Evolutionary conservation across 2,888 invertebrate genomes (phyloP).

Genomic region (Anorthoa munda): DNA sequence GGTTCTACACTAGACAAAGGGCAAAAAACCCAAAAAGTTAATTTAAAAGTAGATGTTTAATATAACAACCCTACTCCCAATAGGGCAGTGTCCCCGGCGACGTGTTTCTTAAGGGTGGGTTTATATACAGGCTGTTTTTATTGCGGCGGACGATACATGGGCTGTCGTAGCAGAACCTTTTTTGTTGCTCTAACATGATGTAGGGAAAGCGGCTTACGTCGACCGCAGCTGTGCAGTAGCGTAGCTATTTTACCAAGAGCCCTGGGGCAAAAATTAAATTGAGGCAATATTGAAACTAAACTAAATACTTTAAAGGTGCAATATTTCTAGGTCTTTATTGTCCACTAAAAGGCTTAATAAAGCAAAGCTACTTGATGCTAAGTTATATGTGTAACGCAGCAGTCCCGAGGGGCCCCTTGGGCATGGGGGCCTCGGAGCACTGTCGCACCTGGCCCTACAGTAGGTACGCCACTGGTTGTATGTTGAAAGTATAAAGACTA

Average conservation of each 20-base stretch:
- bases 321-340: too few relatives aligned
- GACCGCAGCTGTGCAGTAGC: conserved; percentile 36
- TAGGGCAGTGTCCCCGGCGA: conserved; percentile 38
- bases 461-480: neutral
- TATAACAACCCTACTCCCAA: conserved; percentile 56
- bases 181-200: conserved; percentile 59
- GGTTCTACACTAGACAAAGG: conserved; percentile 10
- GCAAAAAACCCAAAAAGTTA: conserved; percentile 31
- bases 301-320: too few relatives aligned
- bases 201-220: conserved; percentile 61
- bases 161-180: conserved; percentile 62
- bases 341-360: too few relatives aligned
- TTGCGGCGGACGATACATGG: conserved; percentile 66
- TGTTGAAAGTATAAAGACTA: conserved; percentile 28
- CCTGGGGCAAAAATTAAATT: too few relatives aligned
- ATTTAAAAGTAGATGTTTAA: conserved; percentile 48
- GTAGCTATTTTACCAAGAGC: too few relatives aligned
- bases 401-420: too few relatives aligned
- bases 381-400: too few relatives aligned
- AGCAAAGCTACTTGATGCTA: too few relatives aligned
- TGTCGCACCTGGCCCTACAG: too few relatives aligned
- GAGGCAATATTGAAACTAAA: too few relatives aligned
- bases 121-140: conserved; percentile 73
- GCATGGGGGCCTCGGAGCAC: too few relatives aligned
- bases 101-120: conserved; percentile 62